Evolutionary conservation across 2,888 invertebrate genomes (phyloP).

Genomic region (Sesia bembeciformis): DNA sequence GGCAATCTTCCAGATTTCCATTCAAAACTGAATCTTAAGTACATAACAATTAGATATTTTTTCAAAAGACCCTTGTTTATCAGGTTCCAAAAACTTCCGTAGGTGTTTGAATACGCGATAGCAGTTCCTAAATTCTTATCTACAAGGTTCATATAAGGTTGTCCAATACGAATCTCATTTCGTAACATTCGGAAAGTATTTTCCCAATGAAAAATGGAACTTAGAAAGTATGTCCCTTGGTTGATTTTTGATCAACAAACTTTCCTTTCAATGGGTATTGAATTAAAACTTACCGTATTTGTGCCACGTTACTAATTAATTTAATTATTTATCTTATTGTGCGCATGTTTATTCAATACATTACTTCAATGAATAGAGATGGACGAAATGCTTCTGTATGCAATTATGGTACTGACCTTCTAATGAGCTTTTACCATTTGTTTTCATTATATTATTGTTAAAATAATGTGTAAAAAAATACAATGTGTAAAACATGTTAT

Average conservation of each 20-base stretch:
- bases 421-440: too few species aligned
- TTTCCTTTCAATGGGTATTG: constrained; percentile 55
- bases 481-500: too few species aligned
- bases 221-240: constrained; percentile 42
- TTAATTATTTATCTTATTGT: constrained; percentile 65
- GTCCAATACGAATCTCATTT: constrained; percentile 41
- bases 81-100: constrained; percentile 62
- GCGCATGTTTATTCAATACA: constrained; percentile 53
- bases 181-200: constrained; percentile 60
- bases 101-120: constrained; percentile 16
- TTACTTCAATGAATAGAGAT: constrained; percentile 33
- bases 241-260: constrained; percentile 45
- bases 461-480: too few species aligned
- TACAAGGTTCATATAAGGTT: background rate
- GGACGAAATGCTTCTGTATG: constrained; percentile 1
- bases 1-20: constrained; percentile 17
- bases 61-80: constrained; percentile 14
- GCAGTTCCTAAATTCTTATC: background rate
- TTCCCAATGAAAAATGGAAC: constrained; percentile 53
- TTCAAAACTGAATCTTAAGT: constrained; percentile 30
- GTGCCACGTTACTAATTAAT: constrained; percentile 64
- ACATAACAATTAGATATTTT: constrained; percentile 6
- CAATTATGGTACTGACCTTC: too few species aligned
- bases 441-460: too few species aligned
- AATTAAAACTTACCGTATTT: constrained; percentile 70